A percentile compares a stretch with the other conserved stretches of the same genome.
These are phyloP conservation scores for Aurelia aurita complex sp. Pacific DNA, from an alignment of 30 jellyfish, hydroid and myxozoan genomes.

Conservation along the genomic window DNA sequence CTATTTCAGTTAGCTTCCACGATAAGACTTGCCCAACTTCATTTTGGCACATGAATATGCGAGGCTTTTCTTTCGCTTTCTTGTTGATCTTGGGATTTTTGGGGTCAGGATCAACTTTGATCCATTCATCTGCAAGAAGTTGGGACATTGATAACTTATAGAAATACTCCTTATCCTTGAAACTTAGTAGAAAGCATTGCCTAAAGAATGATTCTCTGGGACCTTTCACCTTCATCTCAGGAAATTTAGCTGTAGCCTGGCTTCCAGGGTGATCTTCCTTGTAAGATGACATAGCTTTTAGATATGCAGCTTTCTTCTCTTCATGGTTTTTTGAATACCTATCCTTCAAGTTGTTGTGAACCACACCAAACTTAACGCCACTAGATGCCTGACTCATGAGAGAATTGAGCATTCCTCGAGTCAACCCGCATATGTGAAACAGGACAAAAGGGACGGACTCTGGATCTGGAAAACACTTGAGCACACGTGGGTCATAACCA, in stretches of 20 bases:
- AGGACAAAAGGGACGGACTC: slow-evolving; percentile 87
- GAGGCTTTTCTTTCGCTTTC: slow-evolving; percentile 65
- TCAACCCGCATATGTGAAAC: slow-evolving; percentile 91
- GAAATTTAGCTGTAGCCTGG: slow-evolving; percentile 54
- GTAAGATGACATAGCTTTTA: slow-evolving; percentile 59
- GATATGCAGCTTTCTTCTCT: slow-evolving; percentile 70
- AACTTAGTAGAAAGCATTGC: slow-evolving; percentile 84
- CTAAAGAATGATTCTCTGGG: slow-evolving; percentile 94
- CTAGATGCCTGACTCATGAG: slow-evolving; percentile 69
- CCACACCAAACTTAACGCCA: slow-evolving; percentile 86
- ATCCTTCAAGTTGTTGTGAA: slow-evolving; percentile 71
- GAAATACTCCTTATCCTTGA: slow-evolving; percentile 85
- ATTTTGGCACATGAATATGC: slow-evolving; percentile 71
- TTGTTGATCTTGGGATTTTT: slow-evolving; percentile 71
- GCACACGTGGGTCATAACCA: slow-evolving; percentile 94
- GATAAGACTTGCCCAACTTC: slow-evolving; percentile 88
- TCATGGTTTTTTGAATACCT: slow-evolving; percentile 53
- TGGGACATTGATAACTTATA: slow-evolving; percentile 90
- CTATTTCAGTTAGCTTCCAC: slow-evolving; percentile 81
- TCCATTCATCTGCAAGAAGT: slow-evolving; percentile 85
- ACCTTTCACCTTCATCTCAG: slow-evolving; percentile 74
- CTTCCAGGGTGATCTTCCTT: slow-evolving; percentile 68
- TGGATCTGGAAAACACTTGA: slow-evolving; percentile 80
- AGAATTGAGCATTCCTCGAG: slow-evolving; percentile 74
- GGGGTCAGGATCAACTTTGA: slow-evolving; percentile 64